phyloP scores from a whole-genome alignment of 2,888 invertebrate species.

The Caenorhabditis sp. region DNA sequence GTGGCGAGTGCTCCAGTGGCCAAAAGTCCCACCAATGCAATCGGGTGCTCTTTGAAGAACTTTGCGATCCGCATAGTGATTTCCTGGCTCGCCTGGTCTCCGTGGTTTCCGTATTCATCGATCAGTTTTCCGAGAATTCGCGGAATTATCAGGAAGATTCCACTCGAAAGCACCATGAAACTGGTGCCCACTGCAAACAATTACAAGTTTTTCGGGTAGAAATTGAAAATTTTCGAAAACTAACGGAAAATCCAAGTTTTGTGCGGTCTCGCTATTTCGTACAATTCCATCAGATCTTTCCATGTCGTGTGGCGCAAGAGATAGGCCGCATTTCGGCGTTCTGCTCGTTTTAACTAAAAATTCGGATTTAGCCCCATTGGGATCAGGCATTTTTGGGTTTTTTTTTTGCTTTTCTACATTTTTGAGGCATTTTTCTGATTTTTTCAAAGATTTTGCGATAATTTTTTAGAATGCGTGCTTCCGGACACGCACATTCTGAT shows the following conservation, averaged over 20 bases:
- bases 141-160: conserved; percentile 93
- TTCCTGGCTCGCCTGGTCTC: conserved; percentile 7
- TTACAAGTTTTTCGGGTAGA: not conserved
- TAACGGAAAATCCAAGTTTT: conserved; percentile 44
- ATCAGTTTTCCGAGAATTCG: conserved; percentile 93
- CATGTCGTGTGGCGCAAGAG: conserved; percentile 44
- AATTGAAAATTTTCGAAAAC: not conserved
- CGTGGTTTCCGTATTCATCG: conserved; percentile 81
- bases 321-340: conserved; percentile 42
- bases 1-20: conserved; percentile 90
- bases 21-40: conserved; percentile 84
- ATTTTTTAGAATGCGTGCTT: not conserved
- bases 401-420: not conserved
- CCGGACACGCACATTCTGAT: conserved; percentile 20
- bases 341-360: conserved; percentile 32
- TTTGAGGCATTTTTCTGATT: not conserved
- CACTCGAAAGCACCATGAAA: conserved; percentile 89
- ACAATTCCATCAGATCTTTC: conserved; percentile 49
- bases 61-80: conserved; percentile 82
- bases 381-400: not conserved
- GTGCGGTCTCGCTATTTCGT: conserved; percentile 44
- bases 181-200: conserved; percentile 85
- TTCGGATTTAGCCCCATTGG: not conserved
- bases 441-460: not conserved
- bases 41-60: conserved; percentile 81